Conservation (phyloP, 2,113 vertebrate species). For the Etheostoma spectabile region DNA sequence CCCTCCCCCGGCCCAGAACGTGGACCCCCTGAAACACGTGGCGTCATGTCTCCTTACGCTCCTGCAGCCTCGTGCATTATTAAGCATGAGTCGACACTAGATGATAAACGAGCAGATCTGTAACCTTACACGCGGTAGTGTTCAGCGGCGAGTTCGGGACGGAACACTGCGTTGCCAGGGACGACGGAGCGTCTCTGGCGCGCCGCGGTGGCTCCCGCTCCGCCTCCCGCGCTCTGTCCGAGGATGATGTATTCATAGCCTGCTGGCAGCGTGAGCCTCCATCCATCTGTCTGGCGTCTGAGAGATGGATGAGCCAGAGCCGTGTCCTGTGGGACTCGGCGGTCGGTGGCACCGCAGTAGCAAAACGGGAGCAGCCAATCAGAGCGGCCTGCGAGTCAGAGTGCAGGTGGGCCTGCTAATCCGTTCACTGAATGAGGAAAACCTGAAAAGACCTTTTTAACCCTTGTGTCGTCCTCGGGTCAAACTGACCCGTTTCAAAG, state of each 20-base stretch:
- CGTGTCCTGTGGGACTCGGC: slow-evolving; percentile 16
- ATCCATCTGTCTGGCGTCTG: slow-evolving; percentile 48
- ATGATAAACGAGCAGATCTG: slow-evolving; percentile 47
- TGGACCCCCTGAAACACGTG: slow-evolving; percentile 2
- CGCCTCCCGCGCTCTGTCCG: slow-evolving; percentile 30
- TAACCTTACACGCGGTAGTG: slow-evolving; percentile 20
- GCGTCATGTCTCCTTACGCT: slow-evolving; percentile 31
- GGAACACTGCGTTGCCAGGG: slow-evolving; percentile 32
- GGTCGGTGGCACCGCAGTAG: not conserved
- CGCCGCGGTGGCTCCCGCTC: slow-evolving; percentile 27
- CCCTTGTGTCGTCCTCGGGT: too few relatives aligned
- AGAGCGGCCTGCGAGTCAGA: not conserved
- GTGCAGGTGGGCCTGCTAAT: not conserved
- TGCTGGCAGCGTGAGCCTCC: slow-evolving; percentile 25
- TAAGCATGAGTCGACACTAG: slow-evolving; percentile 22
- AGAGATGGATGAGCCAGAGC: slow-evolving; percentile 46
- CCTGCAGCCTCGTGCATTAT: slow-evolving; percentile 50
- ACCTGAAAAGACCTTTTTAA: not conserved
- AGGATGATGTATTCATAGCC: slow-evolving; percentile 48
- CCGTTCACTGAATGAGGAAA: not conserved
- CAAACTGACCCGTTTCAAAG: too few relatives aligned
- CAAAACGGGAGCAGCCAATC: slow-evolving; percentile 5
- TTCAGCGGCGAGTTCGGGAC: slow-evolving; percentile 20
- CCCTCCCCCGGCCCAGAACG: not conserved
- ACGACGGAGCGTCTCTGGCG: slow-evolving; percentile 31